Evolutionary conservation across 2,797 vertebrate species (phyloP), one percentile per base, ranked within the genome.

Genomic region (Spea hammondii): DNA sequence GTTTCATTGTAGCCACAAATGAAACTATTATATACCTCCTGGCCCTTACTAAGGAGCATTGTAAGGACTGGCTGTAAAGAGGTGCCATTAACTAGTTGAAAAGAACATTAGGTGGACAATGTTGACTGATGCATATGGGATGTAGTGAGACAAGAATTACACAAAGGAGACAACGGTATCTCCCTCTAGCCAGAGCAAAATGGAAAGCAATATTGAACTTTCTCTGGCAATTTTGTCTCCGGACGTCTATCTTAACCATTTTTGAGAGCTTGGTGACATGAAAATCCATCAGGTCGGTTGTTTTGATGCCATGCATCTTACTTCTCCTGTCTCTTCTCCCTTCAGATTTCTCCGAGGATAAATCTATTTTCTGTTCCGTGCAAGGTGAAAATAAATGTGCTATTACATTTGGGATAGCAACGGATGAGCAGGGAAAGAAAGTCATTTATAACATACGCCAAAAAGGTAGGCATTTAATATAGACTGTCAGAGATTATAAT

Each of bases 371-470:
- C 77, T 99, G 97, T 90, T 90, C 87, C 66, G 87, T 98, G 85
- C 93, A 92, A 90, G 95, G 87, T 46, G 94, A 95, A 88, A 94
- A 95, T 46, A 94, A 96, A 86, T 98, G 96, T 86, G 88, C 92
- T 88, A 92, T 95, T 84, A 96, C 95, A 55, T 99, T 98, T 90
- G 88, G 86, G 49, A 88, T 96, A 86, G 84, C 91, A 65, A 84
- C 85, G 77, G 90, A 92, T 83, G 94, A 95, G 69, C 89, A 90
- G 4, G 94, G 94, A 73, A 94, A 85, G 87, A 90, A 88, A 75
- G 64, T 90, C 45, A 92, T 95, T 86, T 95, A 95, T 73, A 91
- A 91, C 86, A 94, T 95, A 77, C 90, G 87, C 50, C 91, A 89
- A 82, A 92, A 93, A 57, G 95, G 97, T 98, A 86, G 86, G 90